Evolutionary conservation across 1,140 invertebrate species (phyloP).

Genomic region (Carposina sasakii): DNA sequence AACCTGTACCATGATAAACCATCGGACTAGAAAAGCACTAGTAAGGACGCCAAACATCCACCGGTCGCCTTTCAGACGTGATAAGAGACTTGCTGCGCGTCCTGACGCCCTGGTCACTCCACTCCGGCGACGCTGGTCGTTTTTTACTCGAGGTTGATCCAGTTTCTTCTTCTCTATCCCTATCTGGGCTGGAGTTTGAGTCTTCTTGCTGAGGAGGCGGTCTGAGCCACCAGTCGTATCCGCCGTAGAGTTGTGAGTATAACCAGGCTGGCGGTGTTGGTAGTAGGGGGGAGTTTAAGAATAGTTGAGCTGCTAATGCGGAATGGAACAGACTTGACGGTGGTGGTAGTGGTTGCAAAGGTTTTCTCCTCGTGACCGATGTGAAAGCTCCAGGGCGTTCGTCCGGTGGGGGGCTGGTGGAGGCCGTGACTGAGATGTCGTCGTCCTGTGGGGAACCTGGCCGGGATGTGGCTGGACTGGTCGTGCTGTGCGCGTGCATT

Average conservation of each 20-base stretch:
- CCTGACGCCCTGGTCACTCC: conserved; percentile 54
- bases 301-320: conserved; percentile 79
- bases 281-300: conserved; percentile 79
- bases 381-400: conserved; percentile 71
- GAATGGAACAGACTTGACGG: conserved; percentile 76
- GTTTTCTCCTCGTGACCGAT: conserved; percentile 65
- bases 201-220: conserved; percentile 66
- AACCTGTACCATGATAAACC: no score
- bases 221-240: conserved; percentile 77
- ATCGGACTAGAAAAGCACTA: conserved; percentile 47
- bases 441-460: conserved; percentile 74
- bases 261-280: conserved; percentile 83
- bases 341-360: conserved; percentile 58
- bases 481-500: conserved; percentile 77
- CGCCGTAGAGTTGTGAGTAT: conserved; percentile 79
- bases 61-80: conserved; percentile 58
- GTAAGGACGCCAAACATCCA: conserved; percentile 77
- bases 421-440: conserved; percentile 80
- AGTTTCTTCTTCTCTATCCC: conserved; percentile 51
- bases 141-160: conserved; percentile 64
- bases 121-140: conserved; percentile 58
- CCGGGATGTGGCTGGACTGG: conserved; percentile 73
- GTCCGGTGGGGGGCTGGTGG: conserved; percentile 66
- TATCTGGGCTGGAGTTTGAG: conserved; percentile 56
- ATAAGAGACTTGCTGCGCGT: conserved; percentile 64